Percentiles rank a stretch among this genome's conserved stretches.
Evolutionary conservation across 2,888 invertebrate species (phyloP).

Genomic region (Meganola albula): DNA sequence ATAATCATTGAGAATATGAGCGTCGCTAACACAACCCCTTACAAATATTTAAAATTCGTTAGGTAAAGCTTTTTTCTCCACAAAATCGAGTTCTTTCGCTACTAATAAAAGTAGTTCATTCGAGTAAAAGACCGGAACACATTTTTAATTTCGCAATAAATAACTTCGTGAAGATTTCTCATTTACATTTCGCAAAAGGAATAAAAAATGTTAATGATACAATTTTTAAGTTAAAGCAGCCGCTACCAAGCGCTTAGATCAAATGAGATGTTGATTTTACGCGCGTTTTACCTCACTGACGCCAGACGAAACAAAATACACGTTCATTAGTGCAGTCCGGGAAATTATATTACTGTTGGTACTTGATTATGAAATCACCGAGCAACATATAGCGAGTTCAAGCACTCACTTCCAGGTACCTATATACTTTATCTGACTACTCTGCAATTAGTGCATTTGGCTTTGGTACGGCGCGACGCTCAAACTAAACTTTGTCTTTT

Average conservation of each 20-base stretch:
- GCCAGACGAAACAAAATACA: slow-evolving; percentile 72
- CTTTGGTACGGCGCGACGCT: slow-evolving; percentile 12
- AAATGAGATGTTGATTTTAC: slow-evolving; percentile 67
- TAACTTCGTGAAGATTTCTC: slow-evolving; percentile 15
- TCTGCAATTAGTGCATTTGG: slow-evolving; percentile 37
- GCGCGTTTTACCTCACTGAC: slow-evolving; percentile 52
- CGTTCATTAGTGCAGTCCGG: slow-evolving; percentile 67
- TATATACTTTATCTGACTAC: slow-evolving; percentile 24
- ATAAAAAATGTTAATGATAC: slow-evolving; percentile 56
- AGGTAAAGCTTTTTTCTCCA: not conserved
- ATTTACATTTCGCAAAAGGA: slow-evolving; percentile 35
- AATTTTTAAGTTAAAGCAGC: slow-evolving; percentile 47
- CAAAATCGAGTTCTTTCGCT: not conserved
- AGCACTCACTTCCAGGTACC: slow-evolving; percentile 27
- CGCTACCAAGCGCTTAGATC: slow-evolving; percentile 36
- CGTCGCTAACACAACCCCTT: no score
- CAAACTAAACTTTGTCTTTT: slow-evolving; percentile 25
- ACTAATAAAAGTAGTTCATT: not conserved
- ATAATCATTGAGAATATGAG: no score
- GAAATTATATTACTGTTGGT: slow-evolving; percentile 65
- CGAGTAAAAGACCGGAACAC: slow-evolving; percentile 16
- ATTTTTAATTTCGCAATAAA: slow-evolving; percentile 20
- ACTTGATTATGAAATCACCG: slow-evolving; percentile 64
- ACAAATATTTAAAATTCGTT: no score
- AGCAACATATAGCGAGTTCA: slow-evolving; percentile 39